phyloP scores from a whole-genome alignment of 2,797 vertebrate genomes.

The Yasuhikotakia modesta region DNA sequence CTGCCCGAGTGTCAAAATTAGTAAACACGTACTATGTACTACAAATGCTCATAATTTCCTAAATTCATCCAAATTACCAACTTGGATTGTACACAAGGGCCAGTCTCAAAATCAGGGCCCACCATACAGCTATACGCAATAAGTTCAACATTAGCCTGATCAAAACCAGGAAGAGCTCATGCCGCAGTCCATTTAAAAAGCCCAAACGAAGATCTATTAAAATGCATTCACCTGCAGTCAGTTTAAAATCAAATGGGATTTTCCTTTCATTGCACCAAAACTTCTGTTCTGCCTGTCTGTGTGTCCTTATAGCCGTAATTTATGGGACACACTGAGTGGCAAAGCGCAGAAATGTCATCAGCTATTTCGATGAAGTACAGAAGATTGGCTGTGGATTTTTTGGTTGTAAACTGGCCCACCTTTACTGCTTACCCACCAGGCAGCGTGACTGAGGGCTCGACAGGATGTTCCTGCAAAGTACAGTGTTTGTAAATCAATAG shows the following conservation, averaged over 20 bases:
- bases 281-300: too few species aligned
- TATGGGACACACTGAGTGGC: background rate
- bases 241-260: constrained; percentile 22
- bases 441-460: background rate
- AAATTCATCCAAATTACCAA: background rate
- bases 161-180: constrained; percentile 20
- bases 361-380: background rate
- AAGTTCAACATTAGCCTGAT: background rate
- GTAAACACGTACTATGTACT: background rate
- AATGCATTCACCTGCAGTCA: constrained; percentile 13
- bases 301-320: background rate
- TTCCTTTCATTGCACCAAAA: constrained; percentile 1
- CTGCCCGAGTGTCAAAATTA: background rate
- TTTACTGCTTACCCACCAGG: background rate
- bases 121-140: background rate
- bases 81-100: background rate
- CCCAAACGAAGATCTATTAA: background rate
- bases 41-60: too few species aligned
- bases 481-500: constrained; percentile 5
- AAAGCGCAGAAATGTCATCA: background rate
- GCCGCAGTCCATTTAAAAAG: background rate
- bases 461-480: too few species aligned
- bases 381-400: background rate
- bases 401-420: background rate
- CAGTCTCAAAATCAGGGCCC: background rate